Conservation (phyloP, 2,113 vertebrate species). For the Anolis sagrei region DNA sequence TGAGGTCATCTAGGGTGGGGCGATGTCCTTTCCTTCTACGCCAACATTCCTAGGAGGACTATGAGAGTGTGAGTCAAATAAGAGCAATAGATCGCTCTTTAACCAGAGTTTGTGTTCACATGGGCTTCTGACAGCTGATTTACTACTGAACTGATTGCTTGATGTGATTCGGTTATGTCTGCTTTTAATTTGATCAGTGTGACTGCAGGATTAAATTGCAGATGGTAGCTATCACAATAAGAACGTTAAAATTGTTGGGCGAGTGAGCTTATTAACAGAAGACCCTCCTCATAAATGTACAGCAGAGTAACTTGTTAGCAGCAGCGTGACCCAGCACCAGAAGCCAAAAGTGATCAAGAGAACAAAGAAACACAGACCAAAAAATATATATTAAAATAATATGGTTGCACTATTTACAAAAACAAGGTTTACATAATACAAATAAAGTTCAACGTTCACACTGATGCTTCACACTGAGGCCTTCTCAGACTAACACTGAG, state of each 20-base stretch:
- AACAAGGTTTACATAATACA: too few relatives aligned
- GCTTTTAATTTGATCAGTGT: not conserved
- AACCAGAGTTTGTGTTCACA: not conserved
- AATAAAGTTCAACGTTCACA: too few relatives aligned
- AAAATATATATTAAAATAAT: too few relatives aligned
- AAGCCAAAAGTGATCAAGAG: too few relatives aligned
- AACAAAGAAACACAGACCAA: too few relatives aligned
- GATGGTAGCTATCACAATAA: not conserved
- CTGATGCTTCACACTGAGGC: too few relatives aligned
- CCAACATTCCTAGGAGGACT: not conserved
- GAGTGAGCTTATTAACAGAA: too few relatives aligned
- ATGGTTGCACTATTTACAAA: too few relatives aligned
- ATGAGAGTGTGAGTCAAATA: not conserved
- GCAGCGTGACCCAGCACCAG: too few relatives aligned
- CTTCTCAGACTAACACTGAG: too few relatives aligned
- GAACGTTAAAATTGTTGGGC: not conserved
- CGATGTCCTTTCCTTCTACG: not conserved
- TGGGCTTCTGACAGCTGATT: not conserved
- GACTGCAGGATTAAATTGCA: not conserved
- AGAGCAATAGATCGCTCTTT: not conserved
- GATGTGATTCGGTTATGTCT: not conserved
- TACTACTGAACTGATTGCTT: not conserved
- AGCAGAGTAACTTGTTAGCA: too few relatives aligned
- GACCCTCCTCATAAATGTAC: too few relatives aligned
- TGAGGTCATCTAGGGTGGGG: conserved; percentile 16